These are phyloP conservation scores for Heliconius cydno DNA, from an alignment of 2,888 invertebrate species.

Conservation along the genomic window DNA sequence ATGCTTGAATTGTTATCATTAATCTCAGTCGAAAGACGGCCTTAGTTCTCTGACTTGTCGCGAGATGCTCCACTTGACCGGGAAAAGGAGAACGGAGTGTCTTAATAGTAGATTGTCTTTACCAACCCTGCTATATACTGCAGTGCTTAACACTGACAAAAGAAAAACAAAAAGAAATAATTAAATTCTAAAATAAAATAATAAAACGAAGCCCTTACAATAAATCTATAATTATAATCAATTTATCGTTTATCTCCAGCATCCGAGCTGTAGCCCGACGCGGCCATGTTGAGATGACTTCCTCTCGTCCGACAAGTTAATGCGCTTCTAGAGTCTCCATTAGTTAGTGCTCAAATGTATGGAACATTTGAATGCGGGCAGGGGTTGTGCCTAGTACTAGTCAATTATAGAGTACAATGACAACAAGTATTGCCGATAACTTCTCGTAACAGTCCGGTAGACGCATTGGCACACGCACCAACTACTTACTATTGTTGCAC, in stretches of 20 bases:
- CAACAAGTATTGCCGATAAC: slow-evolving; percentile 4
- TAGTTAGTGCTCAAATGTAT: slow-evolving; percentile 10
- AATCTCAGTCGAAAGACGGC: no score
- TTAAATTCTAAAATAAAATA: neutral
- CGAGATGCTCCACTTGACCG: neutral
- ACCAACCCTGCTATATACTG: neutral
- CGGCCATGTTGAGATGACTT: neutral
- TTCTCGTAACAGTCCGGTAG: slow-evolving; percentile 19
- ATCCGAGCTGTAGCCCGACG: neutral
- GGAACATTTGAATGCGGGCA: slow-evolving; percentile 1
- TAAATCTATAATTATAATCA: slow-evolving; percentile 20
- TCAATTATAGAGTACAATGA: slow-evolving; percentile 16
- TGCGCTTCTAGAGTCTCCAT: slow-evolving; percentile 9
- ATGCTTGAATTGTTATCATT: no score
- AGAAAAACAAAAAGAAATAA: neutral
- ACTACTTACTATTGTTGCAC: neutral
- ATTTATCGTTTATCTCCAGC: slow-evolving; percentile 14
- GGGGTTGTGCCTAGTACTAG: neutral
- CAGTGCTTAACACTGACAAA: neutral
- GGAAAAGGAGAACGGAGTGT: neutral
- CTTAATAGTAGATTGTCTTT: neutral
- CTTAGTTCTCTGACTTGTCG: neutral
- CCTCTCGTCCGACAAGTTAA: slow-evolving; percentile 18
- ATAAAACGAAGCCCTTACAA: neutral
- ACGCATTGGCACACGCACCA: slow-evolving; percentile 14